Evolutionary conservation across 2,113 vertebrate species (phyloP).

Genomic region (Catharus fuscescens): DNA sequence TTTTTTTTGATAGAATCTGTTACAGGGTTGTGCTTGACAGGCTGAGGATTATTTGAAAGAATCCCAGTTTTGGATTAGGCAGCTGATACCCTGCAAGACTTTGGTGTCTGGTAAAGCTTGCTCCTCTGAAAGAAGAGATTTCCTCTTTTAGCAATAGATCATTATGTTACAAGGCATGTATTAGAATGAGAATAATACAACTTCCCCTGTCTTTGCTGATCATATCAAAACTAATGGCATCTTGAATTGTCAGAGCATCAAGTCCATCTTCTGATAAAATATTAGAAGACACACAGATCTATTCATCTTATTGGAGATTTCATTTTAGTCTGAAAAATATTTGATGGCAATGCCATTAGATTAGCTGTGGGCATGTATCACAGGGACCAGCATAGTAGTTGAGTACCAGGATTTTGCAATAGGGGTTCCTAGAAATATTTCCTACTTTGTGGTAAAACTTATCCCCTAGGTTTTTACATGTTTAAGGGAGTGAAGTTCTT

Average conservation of each 20-base stretch:
- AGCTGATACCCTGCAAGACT: slow-evolving; percentile 21
- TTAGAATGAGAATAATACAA: slow-evolving; percentile 55
- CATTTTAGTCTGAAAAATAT: slow-evolving; percentile 37
- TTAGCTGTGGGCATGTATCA: neutral
- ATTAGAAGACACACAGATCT: slow-evolving; percentile 31
- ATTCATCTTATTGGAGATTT: slow-evolving; percentile 34
- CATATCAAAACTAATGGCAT: slow-evolving; percentile 43
- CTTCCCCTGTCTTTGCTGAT: slow-evolving; percentile 45
- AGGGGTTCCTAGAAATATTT: neutral
- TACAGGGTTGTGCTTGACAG: neutral
- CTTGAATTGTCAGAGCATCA: slow-evolving; percentile 49
- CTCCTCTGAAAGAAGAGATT: slow-evolving; percentile 48
- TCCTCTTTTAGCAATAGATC: slow-evolving; percentile 34
- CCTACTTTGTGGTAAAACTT: neutral
- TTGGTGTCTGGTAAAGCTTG: slow-evolving; percentile 4
- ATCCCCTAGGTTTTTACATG: neutral
- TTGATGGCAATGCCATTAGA: slow-evolving; percentile 4
- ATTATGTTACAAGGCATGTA: neutral
- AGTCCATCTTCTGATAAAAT: slow-evolving; percentile 60
- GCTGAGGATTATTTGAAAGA: slow-evolving; percentile 19
- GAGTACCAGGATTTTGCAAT: neutral
- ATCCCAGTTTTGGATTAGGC: slow-evolving; percentile 23
- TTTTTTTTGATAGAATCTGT: neutral
- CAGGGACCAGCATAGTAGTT: neutral
- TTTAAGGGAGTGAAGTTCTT: neutral